Conservation (phyloP, 2,888 invertebrate species). For the Buathra laborator region DNA sequence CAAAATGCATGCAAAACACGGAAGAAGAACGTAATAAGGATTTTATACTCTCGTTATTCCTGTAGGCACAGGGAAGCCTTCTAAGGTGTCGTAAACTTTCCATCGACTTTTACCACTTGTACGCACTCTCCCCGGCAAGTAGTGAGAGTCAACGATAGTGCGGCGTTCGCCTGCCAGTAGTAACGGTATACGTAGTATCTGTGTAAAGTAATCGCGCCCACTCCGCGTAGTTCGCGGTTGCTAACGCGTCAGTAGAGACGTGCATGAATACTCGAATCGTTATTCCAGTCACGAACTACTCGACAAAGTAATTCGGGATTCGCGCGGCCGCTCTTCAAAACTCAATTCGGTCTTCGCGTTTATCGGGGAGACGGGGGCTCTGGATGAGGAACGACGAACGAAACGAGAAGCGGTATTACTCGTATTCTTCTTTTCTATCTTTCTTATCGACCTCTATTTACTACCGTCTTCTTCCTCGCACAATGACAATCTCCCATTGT, state of each 20-base stretch:
- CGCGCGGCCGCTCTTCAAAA: slow-evolving; percentile 53
- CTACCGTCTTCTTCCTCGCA: background rate
- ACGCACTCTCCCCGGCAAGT: slow-evolving; percentile 38
- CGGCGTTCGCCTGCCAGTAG: background rate
- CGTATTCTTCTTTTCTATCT: slow-evolving; percentile 34
- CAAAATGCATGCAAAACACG: background rate
- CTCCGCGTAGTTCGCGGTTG: background rate
- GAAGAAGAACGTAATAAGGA: background rate
- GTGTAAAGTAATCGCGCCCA: background rate
- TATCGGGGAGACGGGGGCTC: background rate
- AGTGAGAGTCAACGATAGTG: slow-evolving; percentile 56
- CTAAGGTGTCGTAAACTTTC: slow-evolving; percentile 18
- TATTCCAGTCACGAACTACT: slow-evolving; percentile 58
- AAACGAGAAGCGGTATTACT: slow-evolving; percentile 17
- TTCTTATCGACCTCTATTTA: slow-evolving; percentile 39
- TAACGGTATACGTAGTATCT: background rate
- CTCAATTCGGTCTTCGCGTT: slow-evolving; percentile 58
- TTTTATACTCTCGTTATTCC: background rate
- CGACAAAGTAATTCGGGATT: slow-evolving; percentile 60
- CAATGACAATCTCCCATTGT: slow-evolving; percentile 29
- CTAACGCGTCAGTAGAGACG: slow-evolving; percentile 4
- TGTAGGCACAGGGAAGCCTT: slow-evolving; percentile 2
- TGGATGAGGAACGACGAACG: slow-evolving; percentile 24
- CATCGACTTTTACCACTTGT: slow-evolving; percentile 51
- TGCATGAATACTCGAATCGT: slow-evolving; percentile 18